A percentile compares a stretch with the other conserved stretches of the same genome.
Conservation (phyloP, 2,797 vertebrate genomes). For the Crenuchus spilurus region DNA sequence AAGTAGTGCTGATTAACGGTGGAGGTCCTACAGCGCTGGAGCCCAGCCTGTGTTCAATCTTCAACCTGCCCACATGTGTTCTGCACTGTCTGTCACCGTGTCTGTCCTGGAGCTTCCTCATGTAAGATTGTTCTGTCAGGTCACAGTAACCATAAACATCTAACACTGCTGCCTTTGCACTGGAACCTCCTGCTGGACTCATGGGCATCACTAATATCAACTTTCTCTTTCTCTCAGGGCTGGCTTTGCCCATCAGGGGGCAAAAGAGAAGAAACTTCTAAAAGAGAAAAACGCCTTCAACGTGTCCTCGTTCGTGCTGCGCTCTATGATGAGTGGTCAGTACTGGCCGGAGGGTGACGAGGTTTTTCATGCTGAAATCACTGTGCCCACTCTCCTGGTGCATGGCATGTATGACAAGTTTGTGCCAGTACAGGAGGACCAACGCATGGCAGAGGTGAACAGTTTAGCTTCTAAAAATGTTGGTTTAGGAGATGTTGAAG, state of each 20-base stretch:
- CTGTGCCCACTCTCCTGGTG: conserved; percentile 90
- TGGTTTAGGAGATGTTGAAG: too few relatives aligned
- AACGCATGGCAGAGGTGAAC: conserved; percentile 93
- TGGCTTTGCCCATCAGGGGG: conserved; percentile 91
- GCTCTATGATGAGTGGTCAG: conserved; percentile 97
- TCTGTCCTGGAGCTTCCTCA: conserved; percentile 96
- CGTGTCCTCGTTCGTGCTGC: conserved; percentile 92
- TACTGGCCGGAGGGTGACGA: conserved; percentile 99
- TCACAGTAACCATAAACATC: too few relatives aligned
- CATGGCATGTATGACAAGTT: conserved; percentile 97
- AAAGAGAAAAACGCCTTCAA: conserved; percentile 95
- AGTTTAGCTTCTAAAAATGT: background rate
- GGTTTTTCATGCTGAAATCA: conserved; percentile 94
- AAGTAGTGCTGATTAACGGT: conserved; percentile 97
- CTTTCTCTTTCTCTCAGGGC: conserved; percentile 75
- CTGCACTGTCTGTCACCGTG: conserved; percentile 92
- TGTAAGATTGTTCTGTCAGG: too few relatives aligned
- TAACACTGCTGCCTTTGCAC: background rate
- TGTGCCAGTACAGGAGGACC: conserved; percentile 93
- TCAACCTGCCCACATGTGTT: conserved; percentile 93
- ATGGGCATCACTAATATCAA: background rate
- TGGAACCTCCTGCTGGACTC: background rate
- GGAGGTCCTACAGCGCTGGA: conserved; percentile 96
- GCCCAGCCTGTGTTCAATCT: conserved; percentile 95
- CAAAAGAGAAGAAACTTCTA: conserved; percentile 93